A percentile compares a stretch with the other conserved stretches of the same genome.
Conservation (phyloP, 2,113 vertebrate genomes). For the Cebidichthys violaceus region DNA sequence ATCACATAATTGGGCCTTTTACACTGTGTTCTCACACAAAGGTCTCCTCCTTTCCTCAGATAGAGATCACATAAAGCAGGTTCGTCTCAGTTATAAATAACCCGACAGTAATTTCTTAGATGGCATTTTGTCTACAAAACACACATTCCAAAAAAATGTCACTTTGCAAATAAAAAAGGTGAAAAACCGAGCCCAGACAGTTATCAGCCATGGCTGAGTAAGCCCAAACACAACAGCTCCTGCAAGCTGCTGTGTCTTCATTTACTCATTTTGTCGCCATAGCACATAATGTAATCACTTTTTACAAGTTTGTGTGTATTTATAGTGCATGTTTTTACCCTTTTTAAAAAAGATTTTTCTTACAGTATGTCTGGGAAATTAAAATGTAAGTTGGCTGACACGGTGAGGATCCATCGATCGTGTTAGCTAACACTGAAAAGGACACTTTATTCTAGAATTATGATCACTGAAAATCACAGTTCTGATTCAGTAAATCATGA, state of each 20-base stretch:
- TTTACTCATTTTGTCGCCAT: not conserved
- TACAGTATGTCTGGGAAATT: not conserved
- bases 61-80: not conserved
- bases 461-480: not conserved
- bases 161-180: not conserved
- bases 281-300: not conserved
- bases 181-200: not conserved
- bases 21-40: not conserved
- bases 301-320: not conserved
- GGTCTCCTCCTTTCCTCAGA: not conserved
- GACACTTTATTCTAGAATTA: not conserved
- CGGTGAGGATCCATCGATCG: not conserved
- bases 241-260: not conserved
- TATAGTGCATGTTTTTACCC: not conserved
- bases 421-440: not conserved
- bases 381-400: not conserved
- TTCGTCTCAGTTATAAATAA: not conserved
- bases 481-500: not conserved
- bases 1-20: not conserved
- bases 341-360: not conserved
- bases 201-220: not conserved
- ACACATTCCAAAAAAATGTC: not conserved
- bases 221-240: not conserved
- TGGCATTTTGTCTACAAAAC: not conserved
- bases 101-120: not conserved